Base-by-base conservation (phyloP, 2,113 vertebrate species). In the Tupaia chinensis region DNA sequence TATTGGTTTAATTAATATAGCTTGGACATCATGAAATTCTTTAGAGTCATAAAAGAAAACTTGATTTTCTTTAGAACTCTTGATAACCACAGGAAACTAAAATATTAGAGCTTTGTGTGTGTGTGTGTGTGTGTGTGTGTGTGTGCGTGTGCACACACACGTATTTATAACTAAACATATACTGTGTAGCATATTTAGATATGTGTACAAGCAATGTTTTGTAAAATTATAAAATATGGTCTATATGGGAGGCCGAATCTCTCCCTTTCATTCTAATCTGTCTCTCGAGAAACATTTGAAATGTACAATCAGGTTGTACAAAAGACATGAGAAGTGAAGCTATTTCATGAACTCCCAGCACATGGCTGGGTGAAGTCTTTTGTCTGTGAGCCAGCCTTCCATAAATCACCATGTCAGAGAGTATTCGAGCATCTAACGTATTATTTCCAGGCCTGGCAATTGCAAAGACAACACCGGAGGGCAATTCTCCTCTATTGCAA, bases 321-420 rank as follows among this genome's bases (percentile, higher is more conserved):
- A 89, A 68, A 72, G 23, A 81, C 7, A 77, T 8, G 53, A 23
- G 66, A 95, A 79, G 61, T 66, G 76, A 89, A 81, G 11, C 6
- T 93, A 93, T 83, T 77, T 81, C 60, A 86, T 86, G 60, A 89
- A 70, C 84, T 95, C 8, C 8, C 56, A 82, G 32, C 76, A 83
- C 29, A 58, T 58, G 11, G 91, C 10, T 56, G 2, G 25, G 22
- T 65, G 44, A 92, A 87, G 32, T 77, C 29, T 82, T 94, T 78
- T 89, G 22, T 94, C 70, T 96, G 84, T 78, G 78, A 96, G 56
- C 29, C 53, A 93, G 0, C 72, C 91, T 91, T 92, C 78, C 87
- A 89, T 65, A 96, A 97, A 96, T 94, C 60, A 87, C 73, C 19
- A 8, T 91, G 27, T 14, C 88, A 92, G 76, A 93, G 19, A 92